Evolutionary conservation across 2,113 vertebrate genomes (phyloP), one percentile per base, ranked within the genome.

Genomic region (Marmota flaviventris): DNA sequence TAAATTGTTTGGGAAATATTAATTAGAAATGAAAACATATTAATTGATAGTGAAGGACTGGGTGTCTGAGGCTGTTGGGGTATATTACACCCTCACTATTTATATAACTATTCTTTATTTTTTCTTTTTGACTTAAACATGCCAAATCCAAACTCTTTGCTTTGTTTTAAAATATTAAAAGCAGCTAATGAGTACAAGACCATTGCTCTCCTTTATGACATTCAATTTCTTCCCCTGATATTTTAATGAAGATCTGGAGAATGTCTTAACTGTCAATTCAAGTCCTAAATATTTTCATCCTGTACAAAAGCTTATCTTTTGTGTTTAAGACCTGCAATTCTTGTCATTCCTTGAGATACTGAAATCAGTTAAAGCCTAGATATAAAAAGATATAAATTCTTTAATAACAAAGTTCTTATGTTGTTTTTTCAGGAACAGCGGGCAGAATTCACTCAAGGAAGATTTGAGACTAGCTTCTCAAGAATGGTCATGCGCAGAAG

Each of bases 151-250:
- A 86, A 89, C 85, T 95, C 8, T 20, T 5, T 34, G 53, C 73
- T 69, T 61, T 25, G 53, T 94, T 89, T 94, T 56, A 78, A 89
- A 93, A 72, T 77, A 58, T 76, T 82, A 73, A 48, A 91, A 85
- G 22, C 8, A 73, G 45, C 20, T 76, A 94, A 70, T 73, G 72
- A 69, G 10, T 76, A 65, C 14, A 79, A 90, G 1, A 61, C 5
- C 32, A 4, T 27, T 75, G 85, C 65, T 0, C 8, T 25, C 11
- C 75, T 69, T 81, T 79, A 76, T 11, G 22, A 2, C 4, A 17
- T 72, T 89, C 6, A 25, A 53, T 76, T 77, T 91, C 42, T 24
- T 87, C 16, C 22, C 65, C 58, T 87, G 63, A 89, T 79, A 79
- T 92, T 95, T 92, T 89, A 83, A 78, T 75, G 18, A 89, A 76